Evolutionary conservation across 2,888 invertebrate genomes (phyloP), one percentile per base, ranked within the genome.

Genomic region (Sesia apiformis): DNA sequence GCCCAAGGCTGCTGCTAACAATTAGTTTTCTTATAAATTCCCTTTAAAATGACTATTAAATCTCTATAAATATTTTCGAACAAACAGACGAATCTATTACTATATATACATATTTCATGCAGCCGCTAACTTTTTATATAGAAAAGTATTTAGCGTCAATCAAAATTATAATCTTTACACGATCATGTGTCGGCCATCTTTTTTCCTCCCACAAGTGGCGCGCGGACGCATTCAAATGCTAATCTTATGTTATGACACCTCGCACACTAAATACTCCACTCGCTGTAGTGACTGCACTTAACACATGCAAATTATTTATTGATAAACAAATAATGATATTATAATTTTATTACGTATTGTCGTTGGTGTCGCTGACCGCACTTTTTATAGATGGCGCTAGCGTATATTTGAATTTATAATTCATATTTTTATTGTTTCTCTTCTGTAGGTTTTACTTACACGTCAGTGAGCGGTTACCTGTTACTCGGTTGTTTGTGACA

Each of bases 291-390:
- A 61, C 62, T 72, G 72, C 79, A 81, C 74, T 80, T 80, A 78
- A 78, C 84, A 84, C 82, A 87, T 87, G 86, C 86, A 80, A 86
- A 87, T 85, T 75, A 72, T 70, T 76, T 81, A 83, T 85, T 82
- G 81, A 83, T 84, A 83, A 81, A 83, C 86, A 83, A 85, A 84
- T 83, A 83, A 81, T 81, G 73, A 72, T 67, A 81, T 85, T 83
- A 85, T 83, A 74, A 81, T 81, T 79, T 83, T 83, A 85, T 85
- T 76, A 73, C 74, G 70, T 73, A 83, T 84, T 84, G 84, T 85
- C 54, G 57, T 40, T 58, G 67, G 70, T 63, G 78, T 75, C 81
- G 73, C 63, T 76, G 83, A 78, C 84, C 83, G 78, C 69, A 52
- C 62, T 68, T 62, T 63, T 61, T 66, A 63, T 64, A 67, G 75